phyloP scores from a whole-genome alignment of 2,888 invertebrate genomes.

The Timandra comae region DNA sequence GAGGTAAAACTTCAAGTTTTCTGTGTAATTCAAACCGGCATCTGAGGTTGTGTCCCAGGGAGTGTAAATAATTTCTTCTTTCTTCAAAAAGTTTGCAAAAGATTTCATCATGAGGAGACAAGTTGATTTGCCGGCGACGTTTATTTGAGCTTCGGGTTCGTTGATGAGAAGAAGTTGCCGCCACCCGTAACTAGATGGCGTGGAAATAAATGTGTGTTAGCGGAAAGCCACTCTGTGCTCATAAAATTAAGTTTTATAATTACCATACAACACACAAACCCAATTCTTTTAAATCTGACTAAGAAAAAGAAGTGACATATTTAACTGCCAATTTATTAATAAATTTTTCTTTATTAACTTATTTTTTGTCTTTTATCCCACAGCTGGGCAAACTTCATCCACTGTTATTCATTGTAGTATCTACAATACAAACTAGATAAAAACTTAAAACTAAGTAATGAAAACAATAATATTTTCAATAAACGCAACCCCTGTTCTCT shows the following conservation, averaged over 20 bases:
- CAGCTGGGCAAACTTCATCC: too few relatives aligned
- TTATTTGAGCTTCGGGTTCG: conserved; percentile 81
- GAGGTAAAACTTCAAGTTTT: conserved; percentile 80
- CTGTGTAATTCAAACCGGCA: conserved; percentile 73
- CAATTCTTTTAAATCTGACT: too few relatives aligned
- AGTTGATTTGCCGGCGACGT: conserved; percentile 81
- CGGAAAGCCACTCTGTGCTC: conserved; percentile 53
- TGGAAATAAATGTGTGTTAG: conserved; percentile 55
- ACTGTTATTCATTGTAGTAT: too few relatives aligned
- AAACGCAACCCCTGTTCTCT: too few relatives aligned
- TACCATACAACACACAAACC: too few relatives aligned
- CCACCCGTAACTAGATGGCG: conserved; percentile 81
- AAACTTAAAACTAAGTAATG: too few relatives aligned
- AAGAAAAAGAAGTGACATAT: conserved; percentile 2
- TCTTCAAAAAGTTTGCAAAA: conserved; percentile 77
- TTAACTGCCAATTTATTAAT: too few relatives aligned
- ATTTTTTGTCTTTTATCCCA: too few relatives aligned
- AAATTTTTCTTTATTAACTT: too few relatives aligned
- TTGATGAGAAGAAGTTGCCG: conserved; percentile 82
- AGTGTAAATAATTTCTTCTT: conserved; percentile 61
- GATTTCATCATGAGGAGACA: conserved; percentile 86
- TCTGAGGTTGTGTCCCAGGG: conserved; percentile 80
- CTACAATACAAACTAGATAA: too few relatives aligned
- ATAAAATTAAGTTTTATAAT: too few relatives aligned
- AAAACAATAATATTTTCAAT: too few relatives aligned